Base-by-base conservation (phyloP, 2,888 invertebrate genomes). In the Chalcis sispes region DNA sequence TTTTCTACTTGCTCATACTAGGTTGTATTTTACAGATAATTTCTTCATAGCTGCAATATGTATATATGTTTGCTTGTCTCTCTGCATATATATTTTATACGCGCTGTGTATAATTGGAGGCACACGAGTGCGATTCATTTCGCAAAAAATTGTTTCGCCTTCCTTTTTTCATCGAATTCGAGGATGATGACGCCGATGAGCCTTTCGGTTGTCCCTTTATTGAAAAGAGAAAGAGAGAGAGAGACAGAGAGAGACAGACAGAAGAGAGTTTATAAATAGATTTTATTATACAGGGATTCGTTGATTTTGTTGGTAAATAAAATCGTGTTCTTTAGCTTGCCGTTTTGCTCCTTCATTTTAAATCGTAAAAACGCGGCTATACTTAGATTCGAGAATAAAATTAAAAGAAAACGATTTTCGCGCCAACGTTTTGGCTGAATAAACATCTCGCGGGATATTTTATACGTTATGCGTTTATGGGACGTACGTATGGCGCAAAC, bases 231-330 rank as follows among this genome's bases (percentile, higher is more conserved):
- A n/a, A n/a, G n/a, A n/a, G n/a, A n/a, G n/a, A n/a, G n/a, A n/a
- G n/a, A n/a, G n/a, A n/a, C n/a, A n/a, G n/a, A n/a, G n/a, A n/a
- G n/a, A n/a, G n/a, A n/a, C n/a, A n/a, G n/a, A n/a, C n/a, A n/a
- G n/a, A n/a, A n/a, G n/a, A n/a, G n/a, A n/a, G 58, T 61, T 56
- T 66, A 73, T 73, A 73, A 73, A 73, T 73, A 73, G 52, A 72
- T 52, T 72, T 65, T 48, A 65, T 25, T 48, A 46, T 46, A 20
- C 3, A 25, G 13, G 23, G 20, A 46, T n/a, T 5, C 20, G 25
- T 70, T 50, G 42, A 46, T 42, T 62, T 71, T 71, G 36, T 56
- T 36, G 48, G 13, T 58, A 23, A 72, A 64, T 48, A 65, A 58
- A 72, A 32, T 42, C 54, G 27, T 40, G 23, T 65, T 32, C 23